Conservation (phyloP, 2,797 vertebrate genomes). For the Loriculus beryllinus region DNA sequence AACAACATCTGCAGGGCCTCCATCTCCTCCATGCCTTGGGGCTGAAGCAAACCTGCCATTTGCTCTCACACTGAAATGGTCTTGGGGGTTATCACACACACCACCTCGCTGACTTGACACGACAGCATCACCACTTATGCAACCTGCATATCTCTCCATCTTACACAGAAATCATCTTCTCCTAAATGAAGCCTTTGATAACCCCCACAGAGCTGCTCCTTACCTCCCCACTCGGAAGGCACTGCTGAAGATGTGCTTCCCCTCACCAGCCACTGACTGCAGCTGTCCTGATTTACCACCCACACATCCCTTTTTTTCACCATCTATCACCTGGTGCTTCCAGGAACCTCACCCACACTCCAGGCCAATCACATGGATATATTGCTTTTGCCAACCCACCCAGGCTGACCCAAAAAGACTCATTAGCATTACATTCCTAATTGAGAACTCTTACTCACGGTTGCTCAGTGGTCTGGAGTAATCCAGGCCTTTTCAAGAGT, state of each 20-base stretch:
- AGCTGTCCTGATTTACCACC: slow-evolving; percentile 64
- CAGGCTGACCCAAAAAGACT: slow-evolving; percentile 55
- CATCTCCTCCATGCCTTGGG: background rate
- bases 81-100: background rate
- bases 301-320: slow-evolving; percentile 23
- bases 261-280: slow-evolving; percentile 11
- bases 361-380: slow-evolving; percentile 54
- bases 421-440: slow-evolving; percentile 52
- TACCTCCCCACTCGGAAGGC: background rate
- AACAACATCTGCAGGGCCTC: background rate
- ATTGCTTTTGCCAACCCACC: slow-evolving; percentile 55
- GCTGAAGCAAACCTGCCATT: background rate
- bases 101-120: background rate
- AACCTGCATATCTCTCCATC: slow-evolving; percentile 20
- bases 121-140: background rate
- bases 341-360: slow-evolving; percentile 64
- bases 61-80: background rate
- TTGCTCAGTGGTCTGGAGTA: slow-evolving; percentile 38
- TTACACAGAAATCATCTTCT: slow-evolving; percentile 19
- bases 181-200: slow-evolving; percentile 26
- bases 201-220: background rate
- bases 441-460: slow-evolving; percentile 50
- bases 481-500: background rate
- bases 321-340: slow-evolving; percentile 60
- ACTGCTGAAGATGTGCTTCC: background rate